A percentile compares a stretch with the other conserved stretches of the same genome.
phyloP scores from a whole-genome alignment of 2,113 vertebrate genomes.

The Microcebus lehilahytsara region DNA sequence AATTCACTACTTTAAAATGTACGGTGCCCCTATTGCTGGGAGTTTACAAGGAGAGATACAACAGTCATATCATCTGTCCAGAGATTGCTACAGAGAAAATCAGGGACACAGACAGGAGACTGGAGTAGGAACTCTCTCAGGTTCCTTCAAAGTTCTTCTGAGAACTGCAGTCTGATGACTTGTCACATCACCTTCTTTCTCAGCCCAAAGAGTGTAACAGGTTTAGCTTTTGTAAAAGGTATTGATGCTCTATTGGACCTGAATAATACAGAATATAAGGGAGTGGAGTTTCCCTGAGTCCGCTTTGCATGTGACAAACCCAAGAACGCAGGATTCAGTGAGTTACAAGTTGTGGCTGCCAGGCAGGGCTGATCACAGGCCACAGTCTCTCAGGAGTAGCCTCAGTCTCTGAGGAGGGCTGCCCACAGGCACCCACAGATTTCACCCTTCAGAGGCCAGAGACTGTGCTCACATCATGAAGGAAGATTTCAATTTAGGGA shows the following conservation, averaged over 20 bases:
- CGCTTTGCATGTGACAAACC: background rate
- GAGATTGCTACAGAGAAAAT: background rate
- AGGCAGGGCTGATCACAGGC: rapidly evolving
- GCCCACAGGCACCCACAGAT: rapidly evolving
- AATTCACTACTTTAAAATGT: background rate
- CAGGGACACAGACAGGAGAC: background rate
- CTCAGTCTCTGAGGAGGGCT: background rate
- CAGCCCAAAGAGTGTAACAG: no score
- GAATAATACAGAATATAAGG: background rate
- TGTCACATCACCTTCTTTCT: background rate
- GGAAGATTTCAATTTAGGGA: no score
- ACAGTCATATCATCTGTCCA: rapidly evolving
- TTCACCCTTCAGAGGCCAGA: no score
- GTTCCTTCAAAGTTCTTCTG: background rate
- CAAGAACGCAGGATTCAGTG: rapidly evolving
- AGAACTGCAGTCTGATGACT: background rate
- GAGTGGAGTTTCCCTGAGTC: rapidly evolving
- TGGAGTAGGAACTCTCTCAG: background rate
- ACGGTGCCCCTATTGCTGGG: rapidly evolving
- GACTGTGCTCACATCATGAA: rapidly evolving
- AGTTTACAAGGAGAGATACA: background rate
- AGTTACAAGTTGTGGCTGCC: rapidly evolving
- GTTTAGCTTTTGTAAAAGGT: background rate
- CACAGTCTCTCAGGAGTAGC: background rate
- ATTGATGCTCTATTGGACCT: background rate